Conservation (phyloP, 2,113 vertebrate species). For the Phylloscopus trochiloides region DNA sequence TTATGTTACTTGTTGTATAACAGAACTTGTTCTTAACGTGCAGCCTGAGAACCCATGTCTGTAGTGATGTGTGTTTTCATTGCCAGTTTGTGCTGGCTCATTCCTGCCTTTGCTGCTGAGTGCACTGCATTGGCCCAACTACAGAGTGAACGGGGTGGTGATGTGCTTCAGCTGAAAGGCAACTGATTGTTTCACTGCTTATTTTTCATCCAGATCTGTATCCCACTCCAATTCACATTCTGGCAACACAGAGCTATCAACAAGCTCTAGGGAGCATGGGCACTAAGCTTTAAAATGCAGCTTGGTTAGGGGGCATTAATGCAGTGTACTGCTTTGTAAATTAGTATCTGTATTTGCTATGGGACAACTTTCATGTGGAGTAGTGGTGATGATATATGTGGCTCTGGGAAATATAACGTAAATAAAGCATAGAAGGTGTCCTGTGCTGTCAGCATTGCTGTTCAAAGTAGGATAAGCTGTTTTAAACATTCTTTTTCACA, state of each 20-base stretch:
- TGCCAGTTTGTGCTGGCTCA: background rate
- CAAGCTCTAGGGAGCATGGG: background rate
- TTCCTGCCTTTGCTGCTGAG: background rate
- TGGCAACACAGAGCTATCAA: background rate
- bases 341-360: fast-evolving
- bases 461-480: background rate
- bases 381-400: background rate
- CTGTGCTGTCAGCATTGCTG: background rate
- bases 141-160: background rate
- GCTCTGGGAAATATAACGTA: background rate
- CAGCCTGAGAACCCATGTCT: background rate
- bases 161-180: background rate
- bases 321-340: background rate
- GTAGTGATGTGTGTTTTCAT: background rate
- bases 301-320: background rate
- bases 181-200: background rate
- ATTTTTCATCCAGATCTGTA: background rate
- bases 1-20: background rate
- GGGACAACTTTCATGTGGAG: background rate
- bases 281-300: background rate
- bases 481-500: background rate
- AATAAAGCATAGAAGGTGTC: background rate
- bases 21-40: background rate
- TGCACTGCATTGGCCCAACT: background rate
- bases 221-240: background rate